Evolutionary conservation across 2,797 vertebrate genomes (phyloP), one percentile per base, ranked within the genome.

Genomic region (Hippoglossus hippoglossus): DNA sequence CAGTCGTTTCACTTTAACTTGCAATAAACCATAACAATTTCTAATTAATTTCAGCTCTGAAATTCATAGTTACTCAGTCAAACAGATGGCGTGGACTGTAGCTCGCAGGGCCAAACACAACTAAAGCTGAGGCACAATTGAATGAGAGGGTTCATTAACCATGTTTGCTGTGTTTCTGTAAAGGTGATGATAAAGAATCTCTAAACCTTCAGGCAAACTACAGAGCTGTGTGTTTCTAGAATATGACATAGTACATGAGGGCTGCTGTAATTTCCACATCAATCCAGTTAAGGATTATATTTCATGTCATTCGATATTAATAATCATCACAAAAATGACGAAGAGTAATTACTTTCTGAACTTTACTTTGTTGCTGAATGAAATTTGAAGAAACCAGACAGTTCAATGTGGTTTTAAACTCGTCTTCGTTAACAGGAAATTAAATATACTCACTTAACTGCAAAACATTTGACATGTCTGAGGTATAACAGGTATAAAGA

Each of bases 21-120:
- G 71, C 77, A 83, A 80, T 77, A 91, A 88, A 88, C 75, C 79
- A 75, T 54, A 74, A 84, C 80, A 87, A 83, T 77, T 73, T 60
- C 69, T 80, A 77, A 91, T 87, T 88, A 80, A 87, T 88, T 87
- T 81, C 36, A 67, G 67, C 81, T 71, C 70, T 82, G 75, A 85
- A 89, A 81, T 73, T 80, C 56, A 81, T 50, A 66, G 41, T 75
- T 72, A 71, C 47, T 75, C 41, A 51, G 60, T 84, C 63, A 76
- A 71, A 76, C 65, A 79, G 55, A 76, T 71, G 59, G 61, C 34
- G 39, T 71, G 71, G 65, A 71, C 80, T 69, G 78, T 44, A 55
- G 74, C 69, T 83, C 55, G 58, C 64, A 77, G 75, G 63, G 72
- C 60, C 55, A 67, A 79, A 76, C 68, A 76, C 19, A 47, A 69